Evolutionary conservation across 2,797 vertebrate genomes (phyloP).

Genomic region (Sebastiscus albofasciatus): DNA sequence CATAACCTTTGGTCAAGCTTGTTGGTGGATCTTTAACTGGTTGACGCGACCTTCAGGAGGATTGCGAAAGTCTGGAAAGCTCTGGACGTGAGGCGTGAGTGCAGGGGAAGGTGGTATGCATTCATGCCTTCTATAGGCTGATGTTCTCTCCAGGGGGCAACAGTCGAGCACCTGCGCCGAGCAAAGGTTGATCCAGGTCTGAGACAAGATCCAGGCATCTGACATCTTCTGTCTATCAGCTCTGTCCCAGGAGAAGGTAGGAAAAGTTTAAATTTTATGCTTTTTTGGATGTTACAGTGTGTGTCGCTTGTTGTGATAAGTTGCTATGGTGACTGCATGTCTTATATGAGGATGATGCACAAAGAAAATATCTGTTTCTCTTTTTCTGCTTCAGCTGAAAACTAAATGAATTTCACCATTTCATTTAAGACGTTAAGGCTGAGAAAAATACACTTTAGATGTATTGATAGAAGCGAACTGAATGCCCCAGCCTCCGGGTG

Average conservation of each 20-base stretch:
- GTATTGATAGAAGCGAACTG: neutral
- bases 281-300: neutral
- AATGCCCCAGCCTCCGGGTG: neutral
- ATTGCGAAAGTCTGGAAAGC: slow-evolving; percentile 39
- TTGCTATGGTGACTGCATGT: neutral
- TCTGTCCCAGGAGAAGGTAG: slow-evolving; percentile 56
- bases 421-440: neutral
- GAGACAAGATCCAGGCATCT: slow-evolving; percentile 1
- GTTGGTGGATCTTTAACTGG: slow-evolving; percentile 31
- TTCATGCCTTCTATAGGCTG: slow-evolving; percentile 16
- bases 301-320: neutral
- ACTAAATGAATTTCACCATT: neutral
- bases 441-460: neutral
- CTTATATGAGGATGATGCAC: neutral
- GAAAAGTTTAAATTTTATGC: neutral
- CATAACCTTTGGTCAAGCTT: slow-evolving; percentile 42
- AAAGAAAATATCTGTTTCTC: neutral
- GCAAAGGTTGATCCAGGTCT: slow-evolving; percentile 27
- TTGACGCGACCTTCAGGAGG: neutral
- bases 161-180: neutral
- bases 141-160: slow-evolving; percentile 1
- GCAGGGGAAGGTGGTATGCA: neutral
- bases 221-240: slow-evolving; percentile 7
- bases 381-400: neutral
- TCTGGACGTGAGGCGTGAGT: neutral